Conservation (phyloP, 2,888 invertebrate genomes). For the Opisthograptis luteolata region DNA sequence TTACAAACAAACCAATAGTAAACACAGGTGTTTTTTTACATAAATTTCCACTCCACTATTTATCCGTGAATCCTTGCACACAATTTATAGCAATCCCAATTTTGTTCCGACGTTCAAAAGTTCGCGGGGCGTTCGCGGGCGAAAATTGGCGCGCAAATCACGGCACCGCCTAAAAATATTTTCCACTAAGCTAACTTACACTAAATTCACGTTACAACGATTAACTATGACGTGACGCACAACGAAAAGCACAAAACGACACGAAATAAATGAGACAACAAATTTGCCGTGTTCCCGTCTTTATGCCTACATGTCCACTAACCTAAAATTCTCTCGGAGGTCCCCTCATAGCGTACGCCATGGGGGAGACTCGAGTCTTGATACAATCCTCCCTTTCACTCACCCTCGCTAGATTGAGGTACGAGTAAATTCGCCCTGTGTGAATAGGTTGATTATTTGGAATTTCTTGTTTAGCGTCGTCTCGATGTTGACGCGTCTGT, state of each 20-base stretch:
- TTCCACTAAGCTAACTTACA: conserved; percentile 53
- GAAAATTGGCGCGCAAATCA: conserved; percentile 43
- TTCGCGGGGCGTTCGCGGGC: conserved; percentile 28
- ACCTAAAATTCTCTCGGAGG: conserved; percentile 81
- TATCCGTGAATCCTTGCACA: conserved; percentile 37
- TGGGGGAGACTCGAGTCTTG: conserved; percentile 75
- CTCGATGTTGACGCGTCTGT: conserved; percentile 45
- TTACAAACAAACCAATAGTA: conserved; percentile 74
- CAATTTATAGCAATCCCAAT: conserved; percentile 43
- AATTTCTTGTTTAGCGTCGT: conserved; percentile 68
- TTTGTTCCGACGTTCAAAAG: conserved; percentile 37
- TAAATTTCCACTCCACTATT: conserved; percentile 40
- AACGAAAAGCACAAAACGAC: conserved; percentile 82
- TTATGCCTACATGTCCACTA: conserved; percentile 86
- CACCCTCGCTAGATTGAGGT: conserved; percentile 72
- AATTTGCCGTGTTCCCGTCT: conserved; percentile 84
- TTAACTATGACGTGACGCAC: conserved; percentile 81
- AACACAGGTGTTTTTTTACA: conserved; percentile 52
- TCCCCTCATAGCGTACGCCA: conserved; percentile 75
- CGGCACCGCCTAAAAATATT: conserved; percentile 36
- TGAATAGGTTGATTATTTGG: conserved; percentile 79
- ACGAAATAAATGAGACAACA: conserved; percentile 84
- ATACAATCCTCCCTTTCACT: conserved; percentile 79
- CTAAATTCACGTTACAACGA: conserved; percentile 72
- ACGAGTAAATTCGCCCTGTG: conserved; percentile 77